Evolutionary conservation across 2,113 vertebrate species (phyloP), one percentile per base, ranked within the genome.

Genomic region (Crypturellus undulatus): DNA sequence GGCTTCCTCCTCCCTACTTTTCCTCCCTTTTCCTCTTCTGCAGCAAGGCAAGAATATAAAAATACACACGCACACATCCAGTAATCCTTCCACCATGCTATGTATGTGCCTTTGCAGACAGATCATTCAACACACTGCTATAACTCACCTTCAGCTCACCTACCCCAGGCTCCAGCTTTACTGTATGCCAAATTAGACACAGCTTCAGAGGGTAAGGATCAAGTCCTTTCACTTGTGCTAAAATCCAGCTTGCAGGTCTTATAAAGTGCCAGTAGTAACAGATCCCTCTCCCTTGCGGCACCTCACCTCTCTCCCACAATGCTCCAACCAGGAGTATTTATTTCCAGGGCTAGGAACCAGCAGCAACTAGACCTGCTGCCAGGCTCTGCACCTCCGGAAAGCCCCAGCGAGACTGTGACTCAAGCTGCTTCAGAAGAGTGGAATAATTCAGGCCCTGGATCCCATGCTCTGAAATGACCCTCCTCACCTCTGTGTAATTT

Each of bases 401-500:
- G 45, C 26, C 21, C 30, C 3, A 2, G 4, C 6, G 14, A 36
- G 68, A 47, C 30, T 54, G 34, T 28, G 22, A 34, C 62, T 59
- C 80, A 59, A 79, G 85, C 49, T 5, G 19, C n/a, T 63, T 24
- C 25, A 17, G 32, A 40, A 45, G 40, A 75, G 17, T 3, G 24
- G 6, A 69, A 76, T 47, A 73, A 47, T 10, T 20, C 38, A 17
- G 8, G 25, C 20, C 1, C 0, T 8, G 49, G 52, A 19, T 9
- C 38, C 43, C 49, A 63, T 1, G 2, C 34, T 83, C 52, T 69
- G 47, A 30, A 40, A 47, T 26, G 24, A 26, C 16, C 13, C 14
- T 73, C 58, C 96, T 97, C 89, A 98, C 98, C 97, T 98, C 89
- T 97, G 96, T 72, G 97, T 93, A 51, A 76, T 91, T 70, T 97